Evolutionary conservation across 2,113 vertebrate species (phyloP), one percentile per base, ranked within the genome.

Genomic region (Cheirogaleus medius): DNA sequence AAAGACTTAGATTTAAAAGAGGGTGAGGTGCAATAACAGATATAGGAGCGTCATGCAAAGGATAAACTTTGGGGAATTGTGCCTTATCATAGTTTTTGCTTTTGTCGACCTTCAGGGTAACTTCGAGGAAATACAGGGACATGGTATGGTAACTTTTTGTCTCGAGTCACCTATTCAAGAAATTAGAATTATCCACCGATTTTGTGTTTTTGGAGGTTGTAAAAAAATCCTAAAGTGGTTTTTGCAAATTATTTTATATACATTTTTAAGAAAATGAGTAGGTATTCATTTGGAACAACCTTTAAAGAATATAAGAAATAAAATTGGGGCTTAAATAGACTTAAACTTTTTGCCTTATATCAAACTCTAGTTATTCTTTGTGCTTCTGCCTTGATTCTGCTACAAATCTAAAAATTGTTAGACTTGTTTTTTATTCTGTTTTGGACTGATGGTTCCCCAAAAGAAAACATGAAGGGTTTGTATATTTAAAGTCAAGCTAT

Each of bases 221-320:
- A 23, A 23, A 78, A 21, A 73, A 34, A 37, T 52, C 47, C 52
- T 81, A 37, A 86, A 14, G 1, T 86, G 6, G 0, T 42, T 88
- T 78, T 71, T 86, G 34, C 47, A 90, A 73, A 83, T 37, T 58
- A 84, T n/a, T 94, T 95, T 85, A 42, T 91, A 68, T 77, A 44
- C 6, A 58, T 4, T 68, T 52, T 80, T 29, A 3, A 12, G 80
- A 73, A 91, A 94, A 42, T 82, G 13, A 56, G 8, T 42, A 86
- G 6, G 3, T 56, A 14, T 14, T 68, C 15, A 21, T 68, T 68
- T 85, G n/a, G 27, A 60, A 21, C 74, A 66, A 80, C 3, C 6
- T 76, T 47, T 90, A 44, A 58, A 91, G 15, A 86, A 95, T 47
- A 47, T 63, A 37, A 29, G 7, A 71, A 86, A 60, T 91, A 3